phyloP scores from a whole-genome alignment of 37 sponge, comb jelly and placozoan species.

The Lycopodina hypogea region DNA sequence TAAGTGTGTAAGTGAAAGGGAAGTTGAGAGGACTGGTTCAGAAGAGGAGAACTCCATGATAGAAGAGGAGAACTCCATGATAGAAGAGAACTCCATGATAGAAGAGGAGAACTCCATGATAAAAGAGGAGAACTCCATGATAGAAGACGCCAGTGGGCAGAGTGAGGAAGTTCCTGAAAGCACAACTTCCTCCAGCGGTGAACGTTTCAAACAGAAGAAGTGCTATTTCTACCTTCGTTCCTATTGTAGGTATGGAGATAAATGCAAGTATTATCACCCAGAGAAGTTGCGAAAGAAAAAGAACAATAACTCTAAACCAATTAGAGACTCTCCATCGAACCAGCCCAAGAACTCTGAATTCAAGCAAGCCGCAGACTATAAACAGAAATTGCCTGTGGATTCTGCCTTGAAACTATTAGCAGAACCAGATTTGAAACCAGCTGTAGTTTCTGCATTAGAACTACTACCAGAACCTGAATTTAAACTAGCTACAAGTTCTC shows the following conservation, averaged over 20 bases:
- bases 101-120: not conserved
- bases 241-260: constrained; percentile 20
- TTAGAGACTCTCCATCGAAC: not conserved
- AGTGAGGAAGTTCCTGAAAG: not conserved
- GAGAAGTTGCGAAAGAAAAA: not conserved
- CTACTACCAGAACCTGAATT: no score
- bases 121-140: not conserved
- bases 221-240: constrained; percentile 23
- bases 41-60: not conserved
- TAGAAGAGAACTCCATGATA: not conserved
- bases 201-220: not conserved
- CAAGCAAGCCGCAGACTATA: no score
- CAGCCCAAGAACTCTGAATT: not conserved
- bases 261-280: constrained; percentile 17
- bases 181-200: not conserved
- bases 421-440: no score
- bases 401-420: no score
- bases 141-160: not conserved
- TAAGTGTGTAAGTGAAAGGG: not conserved
- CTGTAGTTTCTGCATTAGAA: no score
- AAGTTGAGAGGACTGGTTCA: not conserved
- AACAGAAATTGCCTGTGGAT: no score
- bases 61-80: not conserved
- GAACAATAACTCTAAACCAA: not conserved
- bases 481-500: no score